Evolutionary conservation across 2,797 vertebrate species (phyloP).

Genomic region (Diceros bicornis): DNA sequence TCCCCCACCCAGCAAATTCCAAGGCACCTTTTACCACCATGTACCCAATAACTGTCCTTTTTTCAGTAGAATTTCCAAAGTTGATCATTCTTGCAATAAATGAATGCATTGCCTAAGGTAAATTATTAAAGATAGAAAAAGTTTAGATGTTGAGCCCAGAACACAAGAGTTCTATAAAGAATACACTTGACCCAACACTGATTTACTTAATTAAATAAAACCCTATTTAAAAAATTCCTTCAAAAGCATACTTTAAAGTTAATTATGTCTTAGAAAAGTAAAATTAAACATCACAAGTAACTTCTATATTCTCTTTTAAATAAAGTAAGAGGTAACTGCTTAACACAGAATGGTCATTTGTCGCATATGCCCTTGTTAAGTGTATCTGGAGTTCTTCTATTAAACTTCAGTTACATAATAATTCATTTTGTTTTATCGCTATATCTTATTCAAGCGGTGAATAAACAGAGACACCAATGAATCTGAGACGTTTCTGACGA

Average conservation of each 20-base stretch:
- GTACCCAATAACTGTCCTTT: neutral
- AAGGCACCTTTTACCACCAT: neutral
- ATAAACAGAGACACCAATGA: neutral
- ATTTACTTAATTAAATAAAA: neutral
- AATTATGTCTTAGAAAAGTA: conserved; percentile 54
- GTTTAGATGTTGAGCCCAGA: neutral
- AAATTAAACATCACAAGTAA: conserved; percentile 34
- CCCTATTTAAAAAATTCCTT: neutral
- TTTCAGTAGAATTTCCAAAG: neutral
- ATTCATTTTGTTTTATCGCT: conserved; percentile 14
- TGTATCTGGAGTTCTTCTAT: conserved; percentile 9
- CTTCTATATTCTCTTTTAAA: conserved; percentile 24
- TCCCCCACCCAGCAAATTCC: neutral
- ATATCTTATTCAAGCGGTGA: neutral
- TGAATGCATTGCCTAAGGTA: neutral
- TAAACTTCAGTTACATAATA: neutral
- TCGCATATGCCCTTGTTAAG: neutral
- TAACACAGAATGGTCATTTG: neutral
- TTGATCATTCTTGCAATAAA: conserved; percentile 21
- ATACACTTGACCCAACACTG: neutral
- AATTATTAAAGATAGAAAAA: neutral
- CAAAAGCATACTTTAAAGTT: neutral
- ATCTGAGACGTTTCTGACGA: neutral
- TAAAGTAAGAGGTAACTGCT: neutral
- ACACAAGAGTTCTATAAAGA: neutral